Evolutionary conservation across 2,113 vertebrate genomes (phyloP).

Genomic region (Rhynchopsitta pachyrhyncha): DNA sequence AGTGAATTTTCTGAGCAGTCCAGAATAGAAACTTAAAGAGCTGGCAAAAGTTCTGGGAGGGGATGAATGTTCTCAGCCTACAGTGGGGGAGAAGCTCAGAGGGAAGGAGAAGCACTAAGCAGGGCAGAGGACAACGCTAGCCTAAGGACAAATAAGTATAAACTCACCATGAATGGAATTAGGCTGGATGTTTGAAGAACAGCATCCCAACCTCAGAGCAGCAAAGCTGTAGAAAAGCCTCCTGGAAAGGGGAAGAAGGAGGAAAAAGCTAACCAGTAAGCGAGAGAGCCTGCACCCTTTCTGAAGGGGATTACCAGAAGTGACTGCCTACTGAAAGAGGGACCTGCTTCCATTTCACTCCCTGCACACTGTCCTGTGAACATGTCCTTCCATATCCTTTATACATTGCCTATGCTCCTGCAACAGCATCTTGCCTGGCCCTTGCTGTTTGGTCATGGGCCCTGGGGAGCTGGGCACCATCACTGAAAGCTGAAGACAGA

Average conservation of each 20-base stretch:
- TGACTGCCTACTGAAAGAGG: not conserved
- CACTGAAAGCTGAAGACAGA: not conserved
- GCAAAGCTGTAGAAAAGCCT: not conserved
- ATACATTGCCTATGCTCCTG: not conserved
- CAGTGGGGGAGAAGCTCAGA: not conserved
- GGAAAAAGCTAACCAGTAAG: not conserved
- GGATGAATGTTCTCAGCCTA: not conserved
- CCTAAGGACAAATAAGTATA: conserved; percentile 1
- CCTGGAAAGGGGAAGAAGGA: not conserved
- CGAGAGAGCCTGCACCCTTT: not conserved
- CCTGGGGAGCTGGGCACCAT: not conserved
- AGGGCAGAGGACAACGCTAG: conserved; percentile 20
- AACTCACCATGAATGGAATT: not conserved
- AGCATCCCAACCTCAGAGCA: not conserved
- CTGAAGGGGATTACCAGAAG: not conserved
- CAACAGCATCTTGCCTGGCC: not conserved
- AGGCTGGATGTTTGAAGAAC: not conserved
- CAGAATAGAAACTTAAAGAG: not conserved
- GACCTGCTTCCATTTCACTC: not conserved
- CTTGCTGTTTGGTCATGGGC: not conserved
- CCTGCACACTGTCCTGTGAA: not conserved
- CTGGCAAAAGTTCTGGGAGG: not conserved
- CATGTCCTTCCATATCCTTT: not conserved
- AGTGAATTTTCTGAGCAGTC: not conserved
- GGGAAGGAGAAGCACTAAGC: not conserved